These are phyloP conservation scores for Aeoliscus strigatus DNA, from an alignment of 2,797 vertebrate genomes.

Conservation along the genomic window DNA sequence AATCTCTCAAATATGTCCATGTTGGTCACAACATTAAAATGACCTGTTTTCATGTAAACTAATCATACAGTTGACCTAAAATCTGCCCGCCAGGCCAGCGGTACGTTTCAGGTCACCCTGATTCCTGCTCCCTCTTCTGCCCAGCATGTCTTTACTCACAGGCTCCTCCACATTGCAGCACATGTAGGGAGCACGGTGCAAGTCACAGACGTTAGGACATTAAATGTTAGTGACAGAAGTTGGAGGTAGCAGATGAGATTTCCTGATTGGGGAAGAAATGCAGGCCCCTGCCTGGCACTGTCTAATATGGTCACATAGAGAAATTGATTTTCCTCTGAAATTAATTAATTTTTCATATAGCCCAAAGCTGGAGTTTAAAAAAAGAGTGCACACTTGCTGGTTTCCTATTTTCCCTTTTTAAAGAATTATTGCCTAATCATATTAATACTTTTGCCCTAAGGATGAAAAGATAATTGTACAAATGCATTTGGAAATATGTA, in stretches of 20 bases:
- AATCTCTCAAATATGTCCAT: constrained; percentile 21
- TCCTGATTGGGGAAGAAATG: constrained; percentile 91
- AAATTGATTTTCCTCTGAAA: constrained; percentile 99
- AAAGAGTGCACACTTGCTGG: constrained; percentile 97
- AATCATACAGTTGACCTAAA: no score
- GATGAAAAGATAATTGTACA: constrained; percentile 99
- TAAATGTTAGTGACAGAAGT: constrained; percentile 91
- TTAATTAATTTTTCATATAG: constrained; percentile 99
- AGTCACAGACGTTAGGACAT: constrained; percentile 73
- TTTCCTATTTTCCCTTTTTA: constrained; percentile 85
- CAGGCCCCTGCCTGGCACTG: constrained; percentile 87
- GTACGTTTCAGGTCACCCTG: constrained; percentile 51
- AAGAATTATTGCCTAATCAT: constrained; percentile 99
- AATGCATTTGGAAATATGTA: constrained; percentile 99
- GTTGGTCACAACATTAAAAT: constrained; percentile 29
- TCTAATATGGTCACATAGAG: constrained; percentile 99
- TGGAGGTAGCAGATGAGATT: constrained; percentile 91
- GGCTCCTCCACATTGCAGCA: constrained; percentile 66
- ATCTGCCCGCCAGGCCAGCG: constrained; percentile 51
- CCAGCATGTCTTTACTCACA: constrained; percentile 58
- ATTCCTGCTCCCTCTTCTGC: constrained; percentile 37
- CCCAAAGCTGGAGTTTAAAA: constrained; percentile 99
- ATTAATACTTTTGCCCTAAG: constrained; percentile 99
- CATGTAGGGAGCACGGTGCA: constrained; percentile 71
- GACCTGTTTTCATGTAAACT: constrained; percentile 38